These are phyloP conservation scores for Leptinotarsa peninsularis DNA, from an alignment of 2,888 invertebrate genomes.

Conservation along the genomic window DNA sequence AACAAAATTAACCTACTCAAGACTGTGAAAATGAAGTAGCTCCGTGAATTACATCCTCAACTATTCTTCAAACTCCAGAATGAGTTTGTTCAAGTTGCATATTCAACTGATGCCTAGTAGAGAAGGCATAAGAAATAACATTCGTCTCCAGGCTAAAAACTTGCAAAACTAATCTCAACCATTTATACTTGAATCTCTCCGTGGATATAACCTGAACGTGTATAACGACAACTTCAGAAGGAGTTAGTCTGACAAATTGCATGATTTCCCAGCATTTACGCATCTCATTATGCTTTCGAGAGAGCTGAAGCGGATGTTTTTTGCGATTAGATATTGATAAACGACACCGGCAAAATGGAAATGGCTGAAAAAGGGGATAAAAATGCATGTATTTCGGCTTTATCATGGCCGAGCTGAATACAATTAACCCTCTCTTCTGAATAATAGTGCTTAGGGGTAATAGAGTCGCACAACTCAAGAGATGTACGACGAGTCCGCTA, in stretches of 20 bases:
- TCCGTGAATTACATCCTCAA: constrained; percentile 2
- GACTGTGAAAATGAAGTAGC: neutral
- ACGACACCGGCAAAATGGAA: constrained; percentile 32
- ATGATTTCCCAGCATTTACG: constrained; percentile 52
- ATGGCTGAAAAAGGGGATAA: constrained; percentile 28
- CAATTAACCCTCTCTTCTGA: constrained; percentile 15
- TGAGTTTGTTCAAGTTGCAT: neutral
- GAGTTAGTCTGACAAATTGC: constrained; percentile 57
- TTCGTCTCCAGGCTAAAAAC: constrained; percentile 45
- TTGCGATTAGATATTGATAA: constrained; percentile 41
- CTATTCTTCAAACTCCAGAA: constrained; percentile 15
- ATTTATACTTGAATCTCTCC: constrained; percentile 50
- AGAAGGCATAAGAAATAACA: constrained; percentile 26
- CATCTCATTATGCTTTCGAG: constrained; percentile 42
- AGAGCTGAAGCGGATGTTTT: constrained; percentile 30
- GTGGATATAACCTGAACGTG: constrained; percentile 44
- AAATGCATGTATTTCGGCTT: constrained; percentile 28
- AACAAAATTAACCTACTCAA: neutral
- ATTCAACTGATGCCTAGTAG: constrained; percentile 18
- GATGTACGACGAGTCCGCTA: neutral
- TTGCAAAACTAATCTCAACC: constrained; percentile 53
- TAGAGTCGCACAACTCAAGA: neutral
- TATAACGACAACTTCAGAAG: constrained; percentile 58
- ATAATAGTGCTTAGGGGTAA: constrained; percentile 6
- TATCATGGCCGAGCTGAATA: constrained; percentile 18